Evolutionary conservation across 2,113 vertebrate species (phyloP), one percentile per base, ranked within the genome.

Genomic region (Petrocephalus microphthalmus): DNA sequence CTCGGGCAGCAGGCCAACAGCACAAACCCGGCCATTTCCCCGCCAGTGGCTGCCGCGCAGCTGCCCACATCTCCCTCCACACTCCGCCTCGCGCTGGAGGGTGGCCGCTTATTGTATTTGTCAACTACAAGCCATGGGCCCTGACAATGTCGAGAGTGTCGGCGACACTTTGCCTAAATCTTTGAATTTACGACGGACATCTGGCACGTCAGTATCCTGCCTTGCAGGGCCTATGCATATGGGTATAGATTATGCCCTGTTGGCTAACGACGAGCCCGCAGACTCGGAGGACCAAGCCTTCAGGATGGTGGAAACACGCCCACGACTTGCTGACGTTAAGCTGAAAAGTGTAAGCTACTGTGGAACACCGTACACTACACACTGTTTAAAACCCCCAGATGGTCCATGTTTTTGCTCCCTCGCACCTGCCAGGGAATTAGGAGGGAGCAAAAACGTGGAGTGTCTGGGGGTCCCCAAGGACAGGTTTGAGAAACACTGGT

Each of bases 1-100:
- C 94, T 60, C 84, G 84, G 94, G 94, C 94, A 71, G 91, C 90
- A 91, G 93, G 93, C 92, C 92, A 93, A 78, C 89, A 88, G 89
- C 90, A 87, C 89, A 92, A 93, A 92, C 91, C 53, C 56, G 92
- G 85, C 78, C 82, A 37, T 89, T 86, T 56, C 87, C 91, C 56
- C 4, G 86, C n/a, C 89, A 87, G 91, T 90, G 90, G 88, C 90
- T 93, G 89, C 92, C 91, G 91, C 90, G 60, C 37, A 89, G 89
- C 74, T 90, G 90, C 25, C 3, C 3, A 3, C n/a, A 29, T 13
- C 3, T 67, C n/a, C n/a, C n/a, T n/a, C n/a, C n/a, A n/a, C n/a
- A n/a, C n/a, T n/a, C 60, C 11, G n/a, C n/a, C 13, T 67, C 3
- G 10, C 0, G 3, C 60, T n/a, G 25, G 60, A 13, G 10, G 60